phyloP scores from a whole-genome alignment of 2,797 vertebrate species.

The Malurus splendens region DNA sequence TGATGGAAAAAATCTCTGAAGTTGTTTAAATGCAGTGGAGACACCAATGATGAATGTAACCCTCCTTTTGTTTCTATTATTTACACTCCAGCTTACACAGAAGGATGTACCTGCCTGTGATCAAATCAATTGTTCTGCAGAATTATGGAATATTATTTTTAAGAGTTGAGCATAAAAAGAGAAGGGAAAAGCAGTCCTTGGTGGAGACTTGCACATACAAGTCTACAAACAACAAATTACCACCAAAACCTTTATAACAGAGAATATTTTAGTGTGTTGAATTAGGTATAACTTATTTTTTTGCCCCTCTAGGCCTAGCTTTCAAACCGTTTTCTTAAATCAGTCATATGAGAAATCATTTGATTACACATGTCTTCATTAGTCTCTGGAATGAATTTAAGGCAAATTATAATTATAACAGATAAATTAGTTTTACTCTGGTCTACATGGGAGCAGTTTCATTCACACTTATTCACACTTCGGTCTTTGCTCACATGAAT shows the following conservation, averaged over 20 bases:
- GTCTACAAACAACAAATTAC: neutral
- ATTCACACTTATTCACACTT: neutral
- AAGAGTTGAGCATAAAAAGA: neutral
- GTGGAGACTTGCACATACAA: neutral
- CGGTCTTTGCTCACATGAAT: neutral
- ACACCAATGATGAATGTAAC: neutral
- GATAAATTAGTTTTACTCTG: neutral
- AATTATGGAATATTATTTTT: neutral
- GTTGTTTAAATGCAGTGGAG: neutral
- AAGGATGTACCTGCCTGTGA: neutral
- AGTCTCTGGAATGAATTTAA: neutral
- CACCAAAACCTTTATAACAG: neutral
- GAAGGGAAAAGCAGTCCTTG: neutral
- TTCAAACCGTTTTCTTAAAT: neutral
- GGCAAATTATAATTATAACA: neutral
- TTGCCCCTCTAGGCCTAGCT: neutral
- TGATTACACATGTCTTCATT: neutral
- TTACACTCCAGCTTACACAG: neutral
- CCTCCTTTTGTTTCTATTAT: neutral
- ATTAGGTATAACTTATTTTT: neutral
- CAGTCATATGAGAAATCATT: neutral
- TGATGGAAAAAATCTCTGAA: neutral
- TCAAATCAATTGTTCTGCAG: neutral
- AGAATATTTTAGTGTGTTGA: neutral
- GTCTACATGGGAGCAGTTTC: neutral